Evolutionary conservation across 2,888 invertebrate genomes (phyloP), one percentile per base, ranked within the genome.

Genomic region (Drosophila ochracea): DNA sequence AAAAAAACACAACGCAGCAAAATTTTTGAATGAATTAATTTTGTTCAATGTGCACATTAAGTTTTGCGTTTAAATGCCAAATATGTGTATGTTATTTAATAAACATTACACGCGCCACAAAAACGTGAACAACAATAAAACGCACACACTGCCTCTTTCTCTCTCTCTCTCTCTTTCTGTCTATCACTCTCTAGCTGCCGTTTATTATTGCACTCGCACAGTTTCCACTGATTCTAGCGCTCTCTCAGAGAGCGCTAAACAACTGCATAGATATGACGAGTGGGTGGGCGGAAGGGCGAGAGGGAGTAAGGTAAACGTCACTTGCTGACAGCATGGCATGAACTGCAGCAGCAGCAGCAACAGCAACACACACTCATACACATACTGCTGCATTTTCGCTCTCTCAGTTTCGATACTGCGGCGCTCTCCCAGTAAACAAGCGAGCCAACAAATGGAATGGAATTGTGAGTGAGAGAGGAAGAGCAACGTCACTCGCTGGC

Each of bases 391-490:
- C 64, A 74, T 4, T n/a, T 63, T 66, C 58, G 33, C 43, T 47
- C 59, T 84, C 68, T 64, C 70, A 49, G 47, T 55, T 61, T 21
- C 43, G 30, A 41, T 54, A 52, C 28, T 35, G 37, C 25, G 33
- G 21, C 33, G n/a, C 82, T 68, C 66, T 73, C 39, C 30, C 82
- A 70, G 70, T 91, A 84, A 84, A 91, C 87, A 89, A 90, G 21
- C 47, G 81, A 89, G 37, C 76, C 80, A 80, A 74, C 64, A 82
- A 78, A 68, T 83, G 91, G 89, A 25, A 90, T 68, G 70, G 71
- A 78, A 69, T 67, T 67, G 67, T 31, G 16, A 68, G 60, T 68
- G 76, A 47, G 67, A 73, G 68, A 62, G 68, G 73, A 61, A 83
- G 70, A 61, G 68, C 64, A 73, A 80, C 82, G 91, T 80, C 91